Conservation (phyloP, 2,888 invertebrate species). For the Phlogophora meticulosa region DNA sequence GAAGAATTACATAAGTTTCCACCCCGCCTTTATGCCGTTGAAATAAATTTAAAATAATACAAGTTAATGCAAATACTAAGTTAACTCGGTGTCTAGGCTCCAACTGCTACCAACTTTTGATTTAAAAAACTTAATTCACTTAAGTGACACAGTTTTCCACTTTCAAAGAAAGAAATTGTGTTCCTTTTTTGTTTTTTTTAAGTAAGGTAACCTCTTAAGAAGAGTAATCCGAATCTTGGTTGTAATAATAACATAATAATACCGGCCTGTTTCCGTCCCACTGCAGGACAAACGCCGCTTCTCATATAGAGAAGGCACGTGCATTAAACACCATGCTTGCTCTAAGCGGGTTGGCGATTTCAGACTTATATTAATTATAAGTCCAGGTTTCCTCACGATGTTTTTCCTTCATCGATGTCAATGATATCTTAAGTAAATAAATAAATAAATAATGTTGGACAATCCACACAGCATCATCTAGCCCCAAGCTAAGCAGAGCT, state of each 20-base stretch:
- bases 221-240: neutral
- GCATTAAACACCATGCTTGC: too few species aligned
- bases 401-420: too few species aligned
- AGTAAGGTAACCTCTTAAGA: neutral
- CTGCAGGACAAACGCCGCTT: too few species aligned
- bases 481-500: too few species aligned
- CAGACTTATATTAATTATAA: too few species aligned
- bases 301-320: too few species aligned
- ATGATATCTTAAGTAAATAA: too few species aligned
- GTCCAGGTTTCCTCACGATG: too few species aligned
- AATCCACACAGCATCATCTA: too few species aligned
- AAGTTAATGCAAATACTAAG: constrained; percentile 56
- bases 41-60: constrained; percentile 47
- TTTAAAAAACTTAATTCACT: constrained; percentile 57
- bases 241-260: neutral
- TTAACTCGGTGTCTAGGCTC: constrained; percentile 30
- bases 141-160: constrained; percentile 50
- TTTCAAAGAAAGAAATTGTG: constrained; percentile 40
- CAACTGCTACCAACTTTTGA: constrained; percentile 60
- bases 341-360: too few species aligned
- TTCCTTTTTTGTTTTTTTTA: neutral
- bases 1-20: constrained; percentile 21
- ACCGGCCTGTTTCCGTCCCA: too few species aligned
- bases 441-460: too few species aligned
- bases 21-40: constrained; percentile 14